These are phyloP conservation scores for Metridium senile DNA, from an alignment of 92 coral and sea anemone species.

Conservation along the genomic window DNA sequence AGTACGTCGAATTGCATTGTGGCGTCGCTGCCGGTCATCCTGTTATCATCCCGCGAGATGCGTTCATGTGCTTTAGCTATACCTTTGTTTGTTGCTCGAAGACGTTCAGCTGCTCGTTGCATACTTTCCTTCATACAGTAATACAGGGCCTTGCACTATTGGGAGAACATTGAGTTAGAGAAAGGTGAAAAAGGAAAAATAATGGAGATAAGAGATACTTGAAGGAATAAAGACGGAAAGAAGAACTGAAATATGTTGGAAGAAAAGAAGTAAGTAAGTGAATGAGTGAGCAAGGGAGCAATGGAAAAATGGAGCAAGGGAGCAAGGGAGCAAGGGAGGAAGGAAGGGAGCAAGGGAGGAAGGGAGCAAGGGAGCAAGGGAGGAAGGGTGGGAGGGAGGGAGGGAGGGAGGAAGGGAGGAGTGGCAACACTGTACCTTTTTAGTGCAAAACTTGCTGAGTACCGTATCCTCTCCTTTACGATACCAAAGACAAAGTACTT, in stretches of 20 bases:
- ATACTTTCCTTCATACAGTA: conserved; percentile 95
- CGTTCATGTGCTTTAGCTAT: not conserved
- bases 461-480: conserved; percentile 93
- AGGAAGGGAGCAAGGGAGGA: no score
- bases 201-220: no score
- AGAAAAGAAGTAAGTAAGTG: conserved; percentile 15
- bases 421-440: conserved; percentile 72
- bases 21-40: not conserved
- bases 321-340: no score
- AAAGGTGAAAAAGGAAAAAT: no score
- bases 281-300: no score
- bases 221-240: no score
- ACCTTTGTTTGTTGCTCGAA: conserved; percentile 88
- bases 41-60: not conserved
- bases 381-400: conserved; percentile 9
- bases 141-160: conserved; percentile 91
- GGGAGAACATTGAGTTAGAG: conserved; percentile 6
- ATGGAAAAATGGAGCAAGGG: no score
- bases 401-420: conserved; percentile 25
- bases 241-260: conserved; percentile 2
- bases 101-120: conserved; percentile 95
- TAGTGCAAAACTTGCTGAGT: conserved; percentile 94
- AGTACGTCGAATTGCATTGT: not conserved
- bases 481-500: conserved; percentile 94
- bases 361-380: no score